Evolutionary conservation across 2,113 vertebrate species (phyloP), one percentile per base, ranked within the genome.

Genomic region (Neolamprologus kungweensis): DNA sequence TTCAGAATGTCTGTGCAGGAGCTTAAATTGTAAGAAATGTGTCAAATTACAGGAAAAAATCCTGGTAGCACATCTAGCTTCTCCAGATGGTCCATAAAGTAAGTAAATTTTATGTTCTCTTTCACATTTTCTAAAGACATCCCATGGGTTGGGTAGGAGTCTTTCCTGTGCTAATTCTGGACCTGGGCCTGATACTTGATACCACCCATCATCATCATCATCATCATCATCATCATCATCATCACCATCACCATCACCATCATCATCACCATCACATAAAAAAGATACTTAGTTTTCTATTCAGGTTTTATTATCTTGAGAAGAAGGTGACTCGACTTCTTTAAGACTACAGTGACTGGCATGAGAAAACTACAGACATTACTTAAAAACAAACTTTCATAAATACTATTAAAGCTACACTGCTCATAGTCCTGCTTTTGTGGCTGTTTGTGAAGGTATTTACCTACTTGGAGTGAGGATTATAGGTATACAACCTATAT

Each of bases 141-240:
- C 58, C 16, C 31, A 19, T n/a, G 58, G 31, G 58, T 35, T 19
- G 31, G 31, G n/a, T 63, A 7, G 17, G 17, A 63, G 58, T 63
- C 58, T 63, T 35, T 63, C 58, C 58, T 63, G 31, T 63, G 58
- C 58, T 7, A 63, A 63, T 35, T 63, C 16, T 60, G 26, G 55
- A 58, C 55, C 55, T 58, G 8, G 16, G 58, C 58, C 28, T 33
- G 28, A 3, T 60, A 33, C 31, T n/a, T 63, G 17, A 63, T 63
- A 19, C 5, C 28, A 7, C 9, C 0, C 55, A 9, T 58, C 13
- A 28, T 3, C 2, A 54, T 1, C 6, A 23, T 1, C 55, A 28
- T 0, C 47, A 9, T 1, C 6, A 26, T 1, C 55, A 28, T 58
- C 23, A 23, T 3, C 23, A 23, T 23, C 23, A 23, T 3, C 23